Evolutionary conservation across 2,797 vertebrate species (phyloP).

Genomic region (Neostethus bicornis): DNA sequence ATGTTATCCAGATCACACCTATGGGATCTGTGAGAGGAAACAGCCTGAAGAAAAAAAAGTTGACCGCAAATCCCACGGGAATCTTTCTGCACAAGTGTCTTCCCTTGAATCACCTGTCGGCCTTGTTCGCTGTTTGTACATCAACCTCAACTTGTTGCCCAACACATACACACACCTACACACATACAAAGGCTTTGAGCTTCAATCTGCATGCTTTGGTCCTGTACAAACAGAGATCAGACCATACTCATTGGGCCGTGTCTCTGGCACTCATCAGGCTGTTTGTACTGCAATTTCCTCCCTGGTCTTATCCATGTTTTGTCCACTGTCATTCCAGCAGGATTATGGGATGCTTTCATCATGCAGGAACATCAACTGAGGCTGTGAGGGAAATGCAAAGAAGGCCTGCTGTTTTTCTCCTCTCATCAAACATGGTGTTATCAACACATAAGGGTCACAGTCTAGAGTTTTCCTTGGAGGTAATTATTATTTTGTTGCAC

Average conservation of each 20-base stretch:
- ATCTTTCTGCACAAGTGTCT: conserved; percentile 50
- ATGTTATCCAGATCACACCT: conserved; percentile 68
- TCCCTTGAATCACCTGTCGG: conserved; percentile 73
- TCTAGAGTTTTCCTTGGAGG: conserved; percentile 45
- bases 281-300: conserved; percentile 80
- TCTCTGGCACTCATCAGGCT: conserved; percentile 74
- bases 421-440: conserved; percentile 66
- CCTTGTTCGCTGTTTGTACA: conserved; percentile 48
- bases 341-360: conserved; percentile 79
- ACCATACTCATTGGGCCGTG: conserved; percentile 70
- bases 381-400: conserved; percentile 61
- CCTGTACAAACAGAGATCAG: conserved; percentile 77
- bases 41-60: conserved; percentile 32
- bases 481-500: conserved; percentile 65
- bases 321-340: conserved; percentile 75
- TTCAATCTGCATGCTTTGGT: conserved; percentile 70
- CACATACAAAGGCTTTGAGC: conserved; percentile 60
- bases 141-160: conserved; percentile 55
- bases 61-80: conserved; percentile 70
- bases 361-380: conserved; percentile 66
- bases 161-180: conserved; percentile 24
- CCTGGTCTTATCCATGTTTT: conserved; percentile 76
- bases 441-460: conserved; percentile 64
- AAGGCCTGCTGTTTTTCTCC: conserved; percentile 66
- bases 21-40: conserved; percentile 71